A percentile compares a stretch with the other conserved stretches of the same genome.
Evolutionary conservation across 2,888 invertebrate genomes (phyloP).

Genomic region (Euplexia lucipara): DNA sequence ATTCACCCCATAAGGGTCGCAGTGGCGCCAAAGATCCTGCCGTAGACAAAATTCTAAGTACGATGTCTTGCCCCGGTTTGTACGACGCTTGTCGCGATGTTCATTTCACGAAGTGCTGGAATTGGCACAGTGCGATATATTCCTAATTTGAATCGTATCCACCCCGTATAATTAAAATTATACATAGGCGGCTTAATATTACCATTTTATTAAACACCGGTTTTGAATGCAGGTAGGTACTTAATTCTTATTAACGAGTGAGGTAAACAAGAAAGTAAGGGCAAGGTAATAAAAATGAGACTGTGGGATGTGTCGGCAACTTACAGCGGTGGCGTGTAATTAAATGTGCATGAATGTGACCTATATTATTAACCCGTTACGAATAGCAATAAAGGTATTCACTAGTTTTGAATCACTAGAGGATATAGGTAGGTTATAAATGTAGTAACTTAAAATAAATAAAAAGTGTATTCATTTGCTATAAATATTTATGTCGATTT

Average conservation of each 20-base stretch:
- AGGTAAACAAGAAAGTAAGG: slow-evolving; percentile 41
- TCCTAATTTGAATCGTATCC: slow-evolving; percentile 42
- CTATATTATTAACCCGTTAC: slow-evolving; percentile 51
- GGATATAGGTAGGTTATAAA: background rate
- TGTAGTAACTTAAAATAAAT: slow-evolving; percentile 8
- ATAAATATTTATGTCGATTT: background rate
- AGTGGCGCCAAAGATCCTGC: slow-evolving; percentile 88
- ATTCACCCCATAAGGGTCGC: slow-evolving; percentile 90
- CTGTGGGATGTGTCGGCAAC: slow-evolving; percentile 13
- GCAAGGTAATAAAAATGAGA: slow-evolving; percentile 45
- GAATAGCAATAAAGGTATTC: slow-evolving; percentile 23
- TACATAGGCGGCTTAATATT: slow-evolving; percentile 23
- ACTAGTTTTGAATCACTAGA: slow-evolving; percentile 40
- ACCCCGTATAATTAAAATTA: slow-evolving; percentile 23
- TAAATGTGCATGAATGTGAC: slow-evolving; percentile 49
- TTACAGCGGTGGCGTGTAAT: slow-evolving; percentile 33
- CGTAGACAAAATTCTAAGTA: slow-evolving; percentile 89
- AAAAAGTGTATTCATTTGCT: background rate
- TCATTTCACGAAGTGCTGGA: slow-evolving; percentile 64
- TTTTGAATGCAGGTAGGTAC: slow-evolving; percentile 24
- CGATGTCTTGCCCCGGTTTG: slow-evolving; percentile 76
- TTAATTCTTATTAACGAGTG: slow-evolving; percentile 21
- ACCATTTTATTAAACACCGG: slow-evolving; percentile 6
- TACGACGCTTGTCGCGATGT: slow-evolving; percentile 62
- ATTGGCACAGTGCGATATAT: slow-evolving; percentile 57